Conservation (phyloP, 30 jellyfish, hydroid and myxozoan species). For the Turritopsis dohrnii region DNA sequence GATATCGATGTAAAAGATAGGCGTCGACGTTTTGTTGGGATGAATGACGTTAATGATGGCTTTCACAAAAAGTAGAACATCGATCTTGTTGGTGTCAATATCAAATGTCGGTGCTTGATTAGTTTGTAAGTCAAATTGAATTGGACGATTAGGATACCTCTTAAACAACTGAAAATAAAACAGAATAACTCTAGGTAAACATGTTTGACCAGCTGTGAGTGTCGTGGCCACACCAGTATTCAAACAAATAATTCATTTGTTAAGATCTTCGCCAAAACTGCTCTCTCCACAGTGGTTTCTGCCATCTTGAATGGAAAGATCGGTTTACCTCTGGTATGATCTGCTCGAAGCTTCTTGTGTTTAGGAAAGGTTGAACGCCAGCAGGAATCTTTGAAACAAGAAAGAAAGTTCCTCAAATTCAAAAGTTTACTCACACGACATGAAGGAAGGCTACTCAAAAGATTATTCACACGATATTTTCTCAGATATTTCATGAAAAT, state of each 20-base stretch:
- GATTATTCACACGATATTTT: background rate
- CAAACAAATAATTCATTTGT: background rate
- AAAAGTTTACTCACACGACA: too few species aligned
- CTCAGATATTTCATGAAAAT: background rate
- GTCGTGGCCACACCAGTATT: background rate
- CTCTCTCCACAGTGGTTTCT: too few species aligned
- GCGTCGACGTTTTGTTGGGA: background rate
- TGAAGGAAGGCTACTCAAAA: background rate
- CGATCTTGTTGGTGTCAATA: background rate
- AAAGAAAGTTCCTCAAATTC: background rate
- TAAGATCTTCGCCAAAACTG: too few species aligned
- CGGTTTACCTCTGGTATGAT: conserved; percentile 53
- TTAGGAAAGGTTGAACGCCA: conserved; percentile 25
- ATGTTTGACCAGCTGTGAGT: background rate
- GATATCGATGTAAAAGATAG: background rate
- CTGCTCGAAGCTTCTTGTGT: conserved; percentile 40
- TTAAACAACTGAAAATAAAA: background rate
- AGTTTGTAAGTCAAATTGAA: conserved; percentile 15
- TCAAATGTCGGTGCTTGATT: background rate
- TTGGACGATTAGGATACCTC: conserved; percentile 15
- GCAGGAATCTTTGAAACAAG: conserved; percentile 38
- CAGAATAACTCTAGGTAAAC: background rate
- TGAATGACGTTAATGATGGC: background rate
- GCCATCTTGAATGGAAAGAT: background rate
- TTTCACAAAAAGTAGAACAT: background rate